These are phyloP conservation scores for Turdus rufiventris DNA, from an alignment of 2,113 vertebrate species.

Conservation along the genomic window DNA sequence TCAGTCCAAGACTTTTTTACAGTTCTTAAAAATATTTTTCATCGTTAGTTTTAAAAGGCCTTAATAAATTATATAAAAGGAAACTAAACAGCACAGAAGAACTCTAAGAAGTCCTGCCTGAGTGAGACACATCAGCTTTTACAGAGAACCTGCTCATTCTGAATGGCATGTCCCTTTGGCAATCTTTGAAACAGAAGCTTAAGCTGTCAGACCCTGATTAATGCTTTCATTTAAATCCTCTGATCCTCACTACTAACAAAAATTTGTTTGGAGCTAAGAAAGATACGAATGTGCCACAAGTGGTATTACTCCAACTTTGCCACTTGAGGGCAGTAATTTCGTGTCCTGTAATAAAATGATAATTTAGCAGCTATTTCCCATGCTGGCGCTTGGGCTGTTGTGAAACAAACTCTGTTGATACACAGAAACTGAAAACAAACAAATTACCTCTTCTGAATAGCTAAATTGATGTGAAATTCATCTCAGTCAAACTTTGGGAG, in stretches of 20 bases:
- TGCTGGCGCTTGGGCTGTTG: not conserved
- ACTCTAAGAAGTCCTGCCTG: not conserved
- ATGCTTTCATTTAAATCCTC: not conserved
- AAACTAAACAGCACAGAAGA: not conserved
- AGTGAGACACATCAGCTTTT: not conserved
- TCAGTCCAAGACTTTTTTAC: not conserved
- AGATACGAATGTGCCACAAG: fast-evolving
- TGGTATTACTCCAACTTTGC: not conserved
- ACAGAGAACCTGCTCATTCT: not conserved
- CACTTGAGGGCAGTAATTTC: constrained; percentile 54
- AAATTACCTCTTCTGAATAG: not conserved
- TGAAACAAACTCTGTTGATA: not conserved
- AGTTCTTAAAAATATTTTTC: not conserved
- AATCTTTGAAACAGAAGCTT: not conserved
- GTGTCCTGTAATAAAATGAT: not conserved
- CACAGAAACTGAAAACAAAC: not conserved
- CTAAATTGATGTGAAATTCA: not conserved
- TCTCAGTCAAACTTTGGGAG: not conserved
- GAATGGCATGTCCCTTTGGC: not conserved
- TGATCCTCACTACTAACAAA: not conserved
- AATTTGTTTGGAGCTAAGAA: not conserved
- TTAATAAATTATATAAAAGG: not conserved
- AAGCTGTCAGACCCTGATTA: not conserved
- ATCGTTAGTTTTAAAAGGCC: not conserved
- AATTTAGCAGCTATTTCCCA: not conserved